Percentiles rank a stretch among this genome's conserved stretches.
Evolutionary conservation across 2,797 vertebrate species (phyloP).

Genomic region (Myotis findleyi): DNA sequence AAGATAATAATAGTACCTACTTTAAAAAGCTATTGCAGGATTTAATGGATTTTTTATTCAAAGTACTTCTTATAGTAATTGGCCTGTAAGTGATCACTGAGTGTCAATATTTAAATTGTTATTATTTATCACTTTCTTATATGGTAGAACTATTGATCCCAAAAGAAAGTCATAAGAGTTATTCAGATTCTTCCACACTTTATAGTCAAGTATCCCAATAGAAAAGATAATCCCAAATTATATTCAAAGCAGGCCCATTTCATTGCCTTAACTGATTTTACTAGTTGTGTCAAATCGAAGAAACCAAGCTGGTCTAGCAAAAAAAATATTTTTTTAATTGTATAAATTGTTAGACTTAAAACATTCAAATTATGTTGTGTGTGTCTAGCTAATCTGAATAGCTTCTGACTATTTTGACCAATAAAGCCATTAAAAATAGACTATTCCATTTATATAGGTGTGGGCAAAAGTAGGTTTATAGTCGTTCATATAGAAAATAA

Average conservation of each 20-base stretch:
- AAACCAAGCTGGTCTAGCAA: background rate
- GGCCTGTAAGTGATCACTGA: background rate
- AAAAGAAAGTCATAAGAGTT: background rate
- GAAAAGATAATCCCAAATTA: background rate
- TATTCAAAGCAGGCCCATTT: background rate
- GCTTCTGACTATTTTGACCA: background rate
- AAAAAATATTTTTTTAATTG: no score
- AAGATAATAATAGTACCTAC: background rate
- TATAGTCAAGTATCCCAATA: background rate
- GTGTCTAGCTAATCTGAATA: background rate
- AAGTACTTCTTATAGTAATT: background rate
- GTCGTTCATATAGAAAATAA: no score
- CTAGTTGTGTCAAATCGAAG: background rate
- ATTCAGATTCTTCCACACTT: background rate
- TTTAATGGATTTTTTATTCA: constrained; percentile 14
- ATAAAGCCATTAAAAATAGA: background rate
- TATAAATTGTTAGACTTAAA: background rate
- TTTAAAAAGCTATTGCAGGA: background rate
- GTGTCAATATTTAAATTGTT: background rate
- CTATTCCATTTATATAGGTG: background rate
- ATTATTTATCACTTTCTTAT: background rate
- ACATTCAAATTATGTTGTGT: background rate
- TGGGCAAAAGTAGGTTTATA: background rate
- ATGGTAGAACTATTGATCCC: background rate
- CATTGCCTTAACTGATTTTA: background rate